Percentiles rank a stretch among this genome's conserved stretches.
Evolutionary conservation across 2,113 vertebrate species (phyloP).

Genomic region (Carollia perspicillata): DNA sequence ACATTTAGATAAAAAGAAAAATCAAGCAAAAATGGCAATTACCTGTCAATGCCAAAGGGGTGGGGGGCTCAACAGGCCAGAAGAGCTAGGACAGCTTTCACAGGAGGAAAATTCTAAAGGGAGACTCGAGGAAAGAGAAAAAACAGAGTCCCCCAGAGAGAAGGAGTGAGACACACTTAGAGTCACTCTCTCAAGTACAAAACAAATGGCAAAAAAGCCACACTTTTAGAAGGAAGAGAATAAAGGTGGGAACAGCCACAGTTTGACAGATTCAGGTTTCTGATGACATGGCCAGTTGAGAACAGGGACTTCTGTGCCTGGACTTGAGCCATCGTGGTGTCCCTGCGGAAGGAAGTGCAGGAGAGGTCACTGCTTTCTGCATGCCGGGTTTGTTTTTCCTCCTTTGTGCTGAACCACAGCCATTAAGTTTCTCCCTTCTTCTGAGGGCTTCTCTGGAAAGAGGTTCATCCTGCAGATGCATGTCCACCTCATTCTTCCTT

Average conservation of each 20-base stretch:
- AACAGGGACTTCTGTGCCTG: background rate
- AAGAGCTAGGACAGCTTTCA: background rate
- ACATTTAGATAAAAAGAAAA: background rate
- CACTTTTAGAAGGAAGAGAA: background rate
- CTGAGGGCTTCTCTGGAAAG: background rate
- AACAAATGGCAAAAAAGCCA: background rate
- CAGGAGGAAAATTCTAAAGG: background rate
- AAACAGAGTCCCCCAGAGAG: background rate
- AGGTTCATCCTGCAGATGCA: slow-evolving; percentile 4
- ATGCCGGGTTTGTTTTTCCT: background rate
- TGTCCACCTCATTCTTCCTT: background rate
- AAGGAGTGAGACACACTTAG: background rate
- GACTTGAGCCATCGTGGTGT: background rate
- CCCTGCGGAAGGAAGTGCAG: background rate
- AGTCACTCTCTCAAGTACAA: background rate
- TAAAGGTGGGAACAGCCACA: background rate
- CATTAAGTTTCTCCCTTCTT: background rate
- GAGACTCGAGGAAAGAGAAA: background rate
- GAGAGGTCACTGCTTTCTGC: background rate
- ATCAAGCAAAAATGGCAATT: background rate
- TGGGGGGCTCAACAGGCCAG: background rate
- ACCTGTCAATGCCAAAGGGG: background rate
- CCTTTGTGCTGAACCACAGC: background rate
- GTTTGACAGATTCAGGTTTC: background rate
- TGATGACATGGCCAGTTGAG: background rate